These are phyloP conservation scores for Ennomos fuscantarius DNA, from an alignment of 2,888 invertebrate genomes.

Conservation along the genomic window DNA sequence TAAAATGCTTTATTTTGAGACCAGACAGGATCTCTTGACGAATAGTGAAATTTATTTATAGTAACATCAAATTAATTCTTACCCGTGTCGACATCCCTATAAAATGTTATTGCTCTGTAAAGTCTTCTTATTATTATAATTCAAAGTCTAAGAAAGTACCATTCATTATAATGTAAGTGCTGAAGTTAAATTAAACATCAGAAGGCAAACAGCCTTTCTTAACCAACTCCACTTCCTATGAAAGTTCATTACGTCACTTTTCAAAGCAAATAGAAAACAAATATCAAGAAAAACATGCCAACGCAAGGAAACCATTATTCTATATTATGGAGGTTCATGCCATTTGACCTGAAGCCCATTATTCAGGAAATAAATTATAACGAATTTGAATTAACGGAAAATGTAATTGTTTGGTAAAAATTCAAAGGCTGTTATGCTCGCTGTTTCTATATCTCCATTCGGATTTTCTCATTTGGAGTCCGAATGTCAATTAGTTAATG, in stretches of 20 bases:
- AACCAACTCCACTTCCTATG: constrained; percentile 27
- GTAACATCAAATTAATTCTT: not conserved
- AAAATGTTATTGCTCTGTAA: constrained; percentile 25
- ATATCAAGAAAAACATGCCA: constrained; percentile 31
- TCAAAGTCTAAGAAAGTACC: constrained; percentile 23
- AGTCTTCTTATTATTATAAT: constrained; percentile 20
- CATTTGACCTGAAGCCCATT: constrained; percentile 34
- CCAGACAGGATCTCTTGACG: no score
- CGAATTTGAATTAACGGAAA: constrained; percentile 28
- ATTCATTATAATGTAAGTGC: constrained; percentile 30
- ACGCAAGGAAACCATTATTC: constrained; percentile 34
- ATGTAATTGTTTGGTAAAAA: constrained; percentile 30
- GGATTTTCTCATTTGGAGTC: constrained; percentile 40
- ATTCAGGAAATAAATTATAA: constrained; percentile 33
- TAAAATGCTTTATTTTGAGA: no score
- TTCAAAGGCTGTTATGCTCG: constrained; percentile 8
- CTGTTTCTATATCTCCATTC: constrained; percentile 35
- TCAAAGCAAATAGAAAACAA: constrained; percentile 31
- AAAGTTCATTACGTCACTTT: constrained; percentile 32
- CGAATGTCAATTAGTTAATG: constrained; percentile 51
- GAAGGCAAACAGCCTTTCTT: constrained; percentile 19
- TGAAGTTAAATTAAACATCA: constrained; percentile 30
- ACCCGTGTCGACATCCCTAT: constrained; percentile 17
- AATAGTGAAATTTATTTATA: no score
- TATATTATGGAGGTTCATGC: constrained; percentile 31